Conservation (phyloP, 2,113 vertebrate genomes). For the Sciurus niger region DNA sequence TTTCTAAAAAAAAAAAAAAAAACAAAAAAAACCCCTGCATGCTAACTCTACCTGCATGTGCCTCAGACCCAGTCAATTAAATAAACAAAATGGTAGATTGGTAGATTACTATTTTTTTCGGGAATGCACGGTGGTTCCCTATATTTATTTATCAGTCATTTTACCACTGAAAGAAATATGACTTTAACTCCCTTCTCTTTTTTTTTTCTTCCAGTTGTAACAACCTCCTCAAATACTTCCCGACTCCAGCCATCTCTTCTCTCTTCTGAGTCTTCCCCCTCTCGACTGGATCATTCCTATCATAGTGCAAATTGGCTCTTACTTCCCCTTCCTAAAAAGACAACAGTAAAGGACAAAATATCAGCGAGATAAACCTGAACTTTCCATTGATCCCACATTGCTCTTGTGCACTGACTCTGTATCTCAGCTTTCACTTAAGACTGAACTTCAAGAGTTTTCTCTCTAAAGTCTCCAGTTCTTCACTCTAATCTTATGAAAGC, state of each 20-base stretch:
- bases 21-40: neutral
- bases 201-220: neutral
- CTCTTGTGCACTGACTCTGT: neutral
- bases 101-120: neutral
- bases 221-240: neutral
- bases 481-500: neutral
- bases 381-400: neutral
- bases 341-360: neutral
- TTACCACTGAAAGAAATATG: neutral
- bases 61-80: neutral
- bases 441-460: neutral
- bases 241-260: neutral
- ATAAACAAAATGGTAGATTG: neutral
- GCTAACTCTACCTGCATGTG: neutral
- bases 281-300: neutral
- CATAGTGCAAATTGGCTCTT: neutral
- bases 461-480: neutral
- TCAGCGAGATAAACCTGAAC: neutral
- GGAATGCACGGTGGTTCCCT: too few relatives aligned
- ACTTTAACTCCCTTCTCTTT: too few relatives aligned
- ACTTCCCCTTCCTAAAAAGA: neutral
- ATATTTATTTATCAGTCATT: neutral
- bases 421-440: neutral
- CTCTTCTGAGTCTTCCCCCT: neutral
- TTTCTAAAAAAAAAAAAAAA: neutral